Evolutionary conservation across 2,113 vertebrate species (phyloP).

Genomic region (Fukomys damarensis): DNA sequence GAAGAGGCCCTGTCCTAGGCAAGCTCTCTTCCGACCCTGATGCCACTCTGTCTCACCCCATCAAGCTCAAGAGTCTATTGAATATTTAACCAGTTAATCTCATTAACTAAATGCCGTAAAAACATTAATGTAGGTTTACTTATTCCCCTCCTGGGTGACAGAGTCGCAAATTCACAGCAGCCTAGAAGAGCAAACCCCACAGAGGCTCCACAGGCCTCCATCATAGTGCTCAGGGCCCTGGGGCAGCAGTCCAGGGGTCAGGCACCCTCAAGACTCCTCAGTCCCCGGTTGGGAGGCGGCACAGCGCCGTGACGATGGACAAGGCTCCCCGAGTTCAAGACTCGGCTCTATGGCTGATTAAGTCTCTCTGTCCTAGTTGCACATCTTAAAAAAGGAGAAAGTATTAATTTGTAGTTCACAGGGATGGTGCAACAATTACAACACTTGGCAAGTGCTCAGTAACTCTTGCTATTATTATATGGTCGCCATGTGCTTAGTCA

Average conservation of each 20-base stretch:
- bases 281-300: neutral
- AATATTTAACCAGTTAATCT: neutral
- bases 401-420: neutral
- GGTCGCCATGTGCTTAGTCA: neutral
- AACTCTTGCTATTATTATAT: neutral
- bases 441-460: neutral
- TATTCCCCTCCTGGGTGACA: neutral
- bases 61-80: neutral
- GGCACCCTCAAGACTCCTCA: neutral
- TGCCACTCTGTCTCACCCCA: neutral
- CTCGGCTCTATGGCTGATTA: neutral
- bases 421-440: neutral
- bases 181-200: neutral
- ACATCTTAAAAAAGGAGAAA: neutral
- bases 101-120: constrained; percentile 20
- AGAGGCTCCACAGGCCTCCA: neutral
- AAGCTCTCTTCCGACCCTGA: neutral
- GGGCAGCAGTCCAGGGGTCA: neutral
- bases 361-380: neutral
- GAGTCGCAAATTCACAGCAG: neutral
- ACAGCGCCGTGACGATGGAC: neutral
- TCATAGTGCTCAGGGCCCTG: rapidly evolving
- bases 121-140: neutral
- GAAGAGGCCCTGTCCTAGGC: neutral
- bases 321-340: neutral